These are phyloP conservation scores for Stegodyphus dumicola DNA, from an alignment of 1,140 invertebrate species.

Conservation along the genomic window DNA sequence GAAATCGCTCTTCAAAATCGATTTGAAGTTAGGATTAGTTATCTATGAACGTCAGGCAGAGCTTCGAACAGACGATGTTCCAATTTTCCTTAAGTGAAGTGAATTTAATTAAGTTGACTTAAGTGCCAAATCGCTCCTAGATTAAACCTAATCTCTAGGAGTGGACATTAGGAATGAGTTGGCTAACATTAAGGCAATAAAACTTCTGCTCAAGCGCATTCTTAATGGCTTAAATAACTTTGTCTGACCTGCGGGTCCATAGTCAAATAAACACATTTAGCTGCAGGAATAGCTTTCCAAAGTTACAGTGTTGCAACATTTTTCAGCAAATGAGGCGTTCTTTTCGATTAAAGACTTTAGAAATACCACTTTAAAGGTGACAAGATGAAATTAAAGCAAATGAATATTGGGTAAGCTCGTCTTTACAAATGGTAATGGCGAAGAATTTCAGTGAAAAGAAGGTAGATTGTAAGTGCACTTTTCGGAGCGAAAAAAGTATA, in stretches of 20 bases:
- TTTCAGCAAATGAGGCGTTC: constrained; percentile 38
- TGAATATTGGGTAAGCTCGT: not conserved
- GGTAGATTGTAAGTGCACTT: too few relatives aligned
- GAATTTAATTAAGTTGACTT: constrained; percentile 58
- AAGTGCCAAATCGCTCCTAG: constrained; percentile 56
- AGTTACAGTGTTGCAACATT: constrained; percentile 37
- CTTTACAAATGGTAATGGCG: not conserved
- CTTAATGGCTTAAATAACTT: constrained; percentile 52
- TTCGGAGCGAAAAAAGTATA: too few relatives aligned
- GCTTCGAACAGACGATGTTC: constrained; percentile 1
- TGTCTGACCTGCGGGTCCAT: constrained; percentile 45
- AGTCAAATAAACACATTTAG: constrained; percentile 60
- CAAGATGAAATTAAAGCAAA: constrained; percentile 44
- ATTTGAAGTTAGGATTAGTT: constrained; percentile 28
- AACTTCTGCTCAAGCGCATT: constrained; percentile 48
- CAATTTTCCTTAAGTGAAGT: constrained; percentile 45
- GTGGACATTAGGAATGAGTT: constrained; percentile 58
- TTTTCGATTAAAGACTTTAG: constrained; percentile 50
- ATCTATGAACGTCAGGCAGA: constrained; percentile 20
- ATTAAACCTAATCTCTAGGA: constrained; percentile 60
- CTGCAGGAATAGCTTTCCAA: constrained; percentile 27
- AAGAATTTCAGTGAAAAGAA: not conserved
- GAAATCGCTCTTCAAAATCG: constrained; percentile 15
- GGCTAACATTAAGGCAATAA: constrained; percentile 58
- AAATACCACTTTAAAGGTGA: constrained; percentile 34